Conservation (phyloP, 2,113 vertebrate genomes). For the Varanus komodoensis region DNA sequence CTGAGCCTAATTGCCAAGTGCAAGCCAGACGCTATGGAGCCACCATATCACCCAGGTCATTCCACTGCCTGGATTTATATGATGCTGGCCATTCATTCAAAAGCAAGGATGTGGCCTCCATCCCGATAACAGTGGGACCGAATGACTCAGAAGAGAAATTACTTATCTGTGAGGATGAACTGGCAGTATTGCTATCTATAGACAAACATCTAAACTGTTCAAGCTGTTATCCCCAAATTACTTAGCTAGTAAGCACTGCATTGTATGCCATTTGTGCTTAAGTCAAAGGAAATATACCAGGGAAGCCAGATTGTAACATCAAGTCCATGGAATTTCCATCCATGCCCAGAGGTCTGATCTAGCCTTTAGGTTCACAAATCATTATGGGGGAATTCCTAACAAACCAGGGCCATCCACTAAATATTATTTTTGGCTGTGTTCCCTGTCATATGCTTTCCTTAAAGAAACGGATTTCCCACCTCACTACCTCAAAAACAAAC, state of each 20-base stretch:
- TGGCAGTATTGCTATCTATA: not conserved
- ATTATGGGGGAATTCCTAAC: not conserved
- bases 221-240: not conserved
- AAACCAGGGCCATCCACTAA: not conserved
- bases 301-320: not conserved
- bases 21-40: not conserved
- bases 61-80: not conserved
- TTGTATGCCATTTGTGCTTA: not conserved
- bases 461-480: not conserved
- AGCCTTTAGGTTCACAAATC: not conserved
- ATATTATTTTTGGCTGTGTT: not conserved
- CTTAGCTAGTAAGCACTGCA: not conserved
- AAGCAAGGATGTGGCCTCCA: not conserved
- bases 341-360: not conserved
- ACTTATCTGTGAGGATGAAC: constrained; percentile 1
- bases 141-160: not conserved
- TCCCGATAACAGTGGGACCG: not conserved
- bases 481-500: not conserved
- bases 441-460: not conserved
- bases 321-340: not conserved
- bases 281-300: not conserved
- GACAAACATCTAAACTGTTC: not conserved
- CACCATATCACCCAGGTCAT: not conserved
- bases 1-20: not conserved
- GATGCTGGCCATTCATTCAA: not conserved